phyloP scores from a whole-genome alignment of 2,797 vertebrate species.

The Trichosurus vulpecula region DNA sequence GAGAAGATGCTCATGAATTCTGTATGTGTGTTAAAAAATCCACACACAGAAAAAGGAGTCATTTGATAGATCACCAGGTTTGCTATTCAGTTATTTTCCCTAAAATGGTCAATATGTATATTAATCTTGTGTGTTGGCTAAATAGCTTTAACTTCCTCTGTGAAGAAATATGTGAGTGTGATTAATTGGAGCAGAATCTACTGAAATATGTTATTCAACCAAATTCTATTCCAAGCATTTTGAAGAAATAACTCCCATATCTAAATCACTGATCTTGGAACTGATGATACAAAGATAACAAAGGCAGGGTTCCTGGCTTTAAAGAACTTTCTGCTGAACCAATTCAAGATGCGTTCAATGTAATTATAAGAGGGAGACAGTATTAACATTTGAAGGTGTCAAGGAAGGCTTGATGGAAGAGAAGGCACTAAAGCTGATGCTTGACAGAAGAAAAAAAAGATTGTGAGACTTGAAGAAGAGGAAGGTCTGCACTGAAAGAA shows the following conservation, averaged over 20 bases:
- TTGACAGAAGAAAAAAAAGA: not conserved
- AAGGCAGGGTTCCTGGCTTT: too few species aligned
- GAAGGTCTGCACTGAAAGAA: not conserved
- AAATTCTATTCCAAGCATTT: not conserved
- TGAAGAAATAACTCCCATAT: not conserved
- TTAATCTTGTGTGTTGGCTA: not conserved
- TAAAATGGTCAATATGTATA: not conserved
- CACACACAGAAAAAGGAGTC: not conserved
- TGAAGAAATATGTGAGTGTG: not conserved
- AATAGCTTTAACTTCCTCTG: not conserved
- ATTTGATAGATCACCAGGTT: not conserved
- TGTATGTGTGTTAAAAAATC: not conserved
- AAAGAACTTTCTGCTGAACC: too few species aligned
- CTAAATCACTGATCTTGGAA: not conserved
- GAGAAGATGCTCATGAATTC: not conserved
- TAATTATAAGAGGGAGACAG: not conserved
- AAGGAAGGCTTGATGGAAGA: not conserved
- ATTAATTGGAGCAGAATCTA: not conserved
- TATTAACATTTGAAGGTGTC: not conserved
- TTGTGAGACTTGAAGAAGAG: too few species aligned
- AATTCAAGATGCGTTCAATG: not conserved
- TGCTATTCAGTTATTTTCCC: not conserved
- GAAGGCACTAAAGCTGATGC: not conserved
- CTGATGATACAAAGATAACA: not conserved
- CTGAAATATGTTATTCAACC: not conserved